Conservation (phyloP, 1,140 invertebrate species). For the Caenorhabditis remanei region DNA sequence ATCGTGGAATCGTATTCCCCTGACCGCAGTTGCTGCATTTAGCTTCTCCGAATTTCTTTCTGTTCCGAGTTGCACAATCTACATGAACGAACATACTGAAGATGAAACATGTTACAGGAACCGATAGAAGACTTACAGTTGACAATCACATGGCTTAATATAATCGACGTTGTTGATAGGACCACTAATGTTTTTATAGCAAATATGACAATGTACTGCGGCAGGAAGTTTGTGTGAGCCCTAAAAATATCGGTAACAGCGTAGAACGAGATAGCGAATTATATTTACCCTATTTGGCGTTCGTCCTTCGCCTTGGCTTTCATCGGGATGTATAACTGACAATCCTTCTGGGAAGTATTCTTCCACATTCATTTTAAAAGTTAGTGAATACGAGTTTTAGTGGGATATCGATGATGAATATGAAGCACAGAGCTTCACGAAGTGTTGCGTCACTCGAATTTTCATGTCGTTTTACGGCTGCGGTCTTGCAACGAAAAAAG, state of each 20-base stretch:
- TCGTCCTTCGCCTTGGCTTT: neutral
- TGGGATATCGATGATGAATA: neutral
- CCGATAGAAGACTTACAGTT: neutral
- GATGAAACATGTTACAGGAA: neutral
- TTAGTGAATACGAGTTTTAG: neutral
- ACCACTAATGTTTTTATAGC: neutral
- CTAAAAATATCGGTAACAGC: neutral
- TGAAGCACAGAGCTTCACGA: no score
- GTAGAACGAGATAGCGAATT: neutral
- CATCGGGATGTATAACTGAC: conserved; percentile 39
- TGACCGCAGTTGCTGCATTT: conserved; percentile 26
- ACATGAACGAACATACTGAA: conserved; percentile 43
- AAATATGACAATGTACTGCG: conserved; percentile 38
- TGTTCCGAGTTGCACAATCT: neutral
- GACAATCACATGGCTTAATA: conserved; percentile 26
- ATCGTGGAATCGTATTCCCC: conserved; percentile 11
- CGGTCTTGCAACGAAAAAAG: no score
- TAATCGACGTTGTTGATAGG: neutral
- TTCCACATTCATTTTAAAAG: conserved; percentile 12
- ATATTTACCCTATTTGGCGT: neutral
- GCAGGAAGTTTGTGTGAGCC: neutral
- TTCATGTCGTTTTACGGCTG: no score
- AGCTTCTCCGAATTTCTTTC: neutral
- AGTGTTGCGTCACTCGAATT: no score
- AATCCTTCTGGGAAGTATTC: conserved; percentile 46